These are phyloP conservation scores for Patella caerulea DNA, from an alignment of 2,888 invertebrate genomes.

Conservation along the genomic window DNA sequence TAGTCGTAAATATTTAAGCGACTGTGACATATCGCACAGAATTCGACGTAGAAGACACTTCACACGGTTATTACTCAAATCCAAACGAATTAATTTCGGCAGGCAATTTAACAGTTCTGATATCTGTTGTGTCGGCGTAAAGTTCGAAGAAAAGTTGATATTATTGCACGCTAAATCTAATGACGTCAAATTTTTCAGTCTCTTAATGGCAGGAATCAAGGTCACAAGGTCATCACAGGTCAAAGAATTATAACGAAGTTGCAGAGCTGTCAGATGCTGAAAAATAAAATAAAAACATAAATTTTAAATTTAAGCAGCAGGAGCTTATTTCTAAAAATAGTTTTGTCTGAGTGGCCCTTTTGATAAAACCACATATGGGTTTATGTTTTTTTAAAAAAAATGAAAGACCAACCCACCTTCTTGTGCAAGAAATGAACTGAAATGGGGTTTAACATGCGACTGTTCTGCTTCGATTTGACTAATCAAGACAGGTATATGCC, in stretches of 20 bases:
- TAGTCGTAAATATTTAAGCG: slow-evolving; percentile 59
- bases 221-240: slow-evolving; percentile 54
- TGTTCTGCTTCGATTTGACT: too few species aligned
- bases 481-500: too few species aligned
- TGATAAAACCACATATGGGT: too few species aligned
- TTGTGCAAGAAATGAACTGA: too few species aligned
- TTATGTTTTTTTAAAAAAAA: too few species aligned
- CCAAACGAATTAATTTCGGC: slow-evolving; percentile 53
- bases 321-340: too few species aligned
- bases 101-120: slow-evolving; percentile 45
- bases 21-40: slow-evolving; percentile 44
- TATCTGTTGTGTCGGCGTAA: slow-evolving; percentile 45
- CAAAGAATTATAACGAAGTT: slow-evolving; percentile 65
- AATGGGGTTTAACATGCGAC: too few species aligned
- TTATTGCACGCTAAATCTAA: slow-evolving; percentile 67
- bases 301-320: too few species aligned
- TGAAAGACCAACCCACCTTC: too few species aligned
- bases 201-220: slow-evolving; percentile 54
- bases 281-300: slow-evolving; percentile 15
- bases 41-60: slow-evolving; percentile 54
- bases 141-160: slow-evolving; percentile 52
- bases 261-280: slow-evolving; percentile 59
- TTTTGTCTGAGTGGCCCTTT: too few species aligned
- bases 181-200: slow-evolving; percentile 56
- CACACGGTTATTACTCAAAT: slow-evolving; percentile 65